These are phyloP conservation scores for Dryadula phaetusa DNA, from an alignment of 2,888 invertebrate species.

Conservation along the genomic window DNA sequence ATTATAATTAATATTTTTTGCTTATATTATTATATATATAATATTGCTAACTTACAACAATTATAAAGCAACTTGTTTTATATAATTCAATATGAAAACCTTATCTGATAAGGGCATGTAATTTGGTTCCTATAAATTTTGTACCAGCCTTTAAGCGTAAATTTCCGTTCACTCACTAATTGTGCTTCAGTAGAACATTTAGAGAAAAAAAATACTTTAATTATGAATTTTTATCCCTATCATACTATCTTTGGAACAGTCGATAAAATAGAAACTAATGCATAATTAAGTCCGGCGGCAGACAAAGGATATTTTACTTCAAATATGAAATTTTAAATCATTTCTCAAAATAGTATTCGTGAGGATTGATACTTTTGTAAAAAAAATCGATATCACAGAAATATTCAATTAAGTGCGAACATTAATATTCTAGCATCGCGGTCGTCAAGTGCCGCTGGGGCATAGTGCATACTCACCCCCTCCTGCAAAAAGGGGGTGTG, in stretches of 20 bases:
- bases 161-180: too few species aligned
- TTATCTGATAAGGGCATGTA: too few species aligned
- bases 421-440: conserved; percentile 80
- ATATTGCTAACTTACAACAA: too few species aligned
- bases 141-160: too few species aligned
- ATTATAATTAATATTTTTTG: too few species aligned
- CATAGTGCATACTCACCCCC: conserved; percentile 64
- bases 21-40: too few species aligned
- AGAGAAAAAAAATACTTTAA: too few species aligned
- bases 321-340: conserved; percentile 3
- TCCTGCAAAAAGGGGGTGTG: conserved; percentile 50
- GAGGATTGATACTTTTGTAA: conserved; percentile 1
- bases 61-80: too few species aligned
- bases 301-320: conserved; percentile 12
- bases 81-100: too few species aligned
- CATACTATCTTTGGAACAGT: neutral
- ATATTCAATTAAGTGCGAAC: conserved; percentile 76
- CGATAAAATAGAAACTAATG: conserved; percentile 16
- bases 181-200: too few species aligned
- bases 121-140: too few species aligned
- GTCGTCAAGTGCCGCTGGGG: conserved; percentile 73
- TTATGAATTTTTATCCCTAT: neutral
- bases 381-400: conserved; percentile 70
- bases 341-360: conserved; percentile 5
- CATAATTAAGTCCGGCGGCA: conserved; percentile 14